Evolutionary conservation across 2,797 vertebrate genomes (phyloP), one percentile per base, ranked within the genome.

Genomic region (Coendou prehensilis): DNA sequence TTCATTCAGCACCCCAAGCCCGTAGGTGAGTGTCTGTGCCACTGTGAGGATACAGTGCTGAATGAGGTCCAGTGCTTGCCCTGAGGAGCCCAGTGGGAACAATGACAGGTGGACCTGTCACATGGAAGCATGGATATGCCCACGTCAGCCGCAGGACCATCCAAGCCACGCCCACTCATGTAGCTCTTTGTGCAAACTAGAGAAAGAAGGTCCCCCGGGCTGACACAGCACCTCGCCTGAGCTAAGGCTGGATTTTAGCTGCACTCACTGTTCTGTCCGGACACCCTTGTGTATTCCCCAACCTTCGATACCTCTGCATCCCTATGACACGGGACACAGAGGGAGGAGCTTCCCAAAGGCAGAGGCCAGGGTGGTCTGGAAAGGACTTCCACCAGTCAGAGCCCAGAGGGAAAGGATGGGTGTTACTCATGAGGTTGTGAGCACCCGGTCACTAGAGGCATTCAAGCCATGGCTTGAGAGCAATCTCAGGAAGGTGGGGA

Each of bases 111-210:
- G 50, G n/a, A 33, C 73, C 82, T 18, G 4, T 30, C 86, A 54
- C 54, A 41, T 0, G 3, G 64, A n/a, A 10, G 14, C 22, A 2
- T 0, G 2, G 18, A 7, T 56, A 33, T 37, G 88, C 37, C 1
- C 37, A 1, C 4, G 30, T 9, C 6, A 0, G 26, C 26, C 26
- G 13, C 0, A 1, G 28, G 7, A 0, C 0, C 18, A 26, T 8
- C 50, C n/a, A 20, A 89, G 47, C 52, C 18, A 6, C 0, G 17
- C 2, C 75, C 7, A 3, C 47, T 63, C 73, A 5, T 10, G 10
- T 0, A 13, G 22, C 8, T 0, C 37, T 56, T 11, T 75, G 78
- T 33, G 17, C 9, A 3, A 37, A 30, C 54, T 0, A 14, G 59
- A 73, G 81, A 33, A 45, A 59, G 88, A 52, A 64, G 64, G 18